Conservation (phyloP, 2,888 invertebrate species). For the Rutpela maculata region DNA sequence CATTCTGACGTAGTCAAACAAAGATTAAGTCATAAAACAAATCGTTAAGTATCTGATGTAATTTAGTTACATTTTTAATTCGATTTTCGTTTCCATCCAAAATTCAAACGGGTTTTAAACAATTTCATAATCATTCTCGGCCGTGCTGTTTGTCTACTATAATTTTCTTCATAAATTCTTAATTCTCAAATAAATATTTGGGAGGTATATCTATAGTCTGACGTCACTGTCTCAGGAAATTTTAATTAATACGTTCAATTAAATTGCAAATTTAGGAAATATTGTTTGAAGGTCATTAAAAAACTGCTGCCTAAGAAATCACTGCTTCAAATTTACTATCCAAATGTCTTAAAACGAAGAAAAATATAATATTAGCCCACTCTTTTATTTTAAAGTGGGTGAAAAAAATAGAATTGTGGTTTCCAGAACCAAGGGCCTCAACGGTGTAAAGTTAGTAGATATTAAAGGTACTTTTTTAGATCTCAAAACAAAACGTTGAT, state of each 20-base stretch:
- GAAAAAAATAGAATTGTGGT: too few relatives aligned
- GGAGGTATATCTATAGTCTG: background rate
- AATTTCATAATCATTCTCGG: constrained; percentile 8
- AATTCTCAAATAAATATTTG: constrained; percentile 15
- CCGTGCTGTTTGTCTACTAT: background rate
- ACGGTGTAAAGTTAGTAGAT: too few relatives aligned
- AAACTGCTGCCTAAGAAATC: too few relatives aligned
- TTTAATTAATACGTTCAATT: background rate
- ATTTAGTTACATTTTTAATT: constrained; percentile 15
- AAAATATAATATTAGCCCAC: too few relatives aligned
- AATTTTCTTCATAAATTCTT: constrained; percentile 5
- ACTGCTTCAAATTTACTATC: too few relatives aligned
- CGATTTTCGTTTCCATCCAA: constrained; percentile 2
- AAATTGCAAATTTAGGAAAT: background rate
- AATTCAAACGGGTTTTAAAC: constrained; percentile 7
- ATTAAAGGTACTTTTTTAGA: too few relatives aligned
- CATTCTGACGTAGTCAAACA: constrained; percentile 23
- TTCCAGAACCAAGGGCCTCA: too few relatives aligned
- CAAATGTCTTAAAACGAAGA: too few relatives aligned
- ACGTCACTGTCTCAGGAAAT: background rate
- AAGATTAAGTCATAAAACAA: constrained; percentile 28
- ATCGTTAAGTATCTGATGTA: constrained; percentile 7
- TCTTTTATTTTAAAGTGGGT: too few relatives aligned
- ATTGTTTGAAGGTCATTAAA: too few relatives aligned
- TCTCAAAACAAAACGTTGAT: too few relatives aligned